Percentiles rank a stretch among this genome's conserved stretches.
phyloP scores from a whole-genome alignment of 2,888 invertebrate genomes.

The Argyra leucocephala region DNA sequence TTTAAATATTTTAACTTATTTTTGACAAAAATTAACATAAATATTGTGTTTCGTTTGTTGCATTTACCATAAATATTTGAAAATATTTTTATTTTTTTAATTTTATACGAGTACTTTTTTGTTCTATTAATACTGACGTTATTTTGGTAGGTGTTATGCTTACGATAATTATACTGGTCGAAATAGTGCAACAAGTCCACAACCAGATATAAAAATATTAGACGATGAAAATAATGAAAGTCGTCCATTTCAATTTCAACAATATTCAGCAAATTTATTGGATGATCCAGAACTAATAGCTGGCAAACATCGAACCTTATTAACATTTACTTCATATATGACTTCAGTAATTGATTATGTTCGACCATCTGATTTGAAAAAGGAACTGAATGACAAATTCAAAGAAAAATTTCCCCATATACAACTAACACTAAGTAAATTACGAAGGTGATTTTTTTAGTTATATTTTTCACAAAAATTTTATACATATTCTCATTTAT shows the following conservation, averaged over 20 bases:
- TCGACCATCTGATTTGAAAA: slow-evolving; percentile 88
- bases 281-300: slow-evolving; percentile 90
- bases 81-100: not conserved
- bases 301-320: slow-evolving; percentile 75
- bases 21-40: not conserved
- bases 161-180: slow-evolving; percentile 34
- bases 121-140: too few relatives aligned
- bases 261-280: slow-evolving; percentile 78
- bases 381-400: slow-evolving; percentile 95
- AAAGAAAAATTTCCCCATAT: slow-evolving; percentile 89
- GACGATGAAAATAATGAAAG: slow-evolving; percentile 37
- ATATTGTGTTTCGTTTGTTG: not conserved
- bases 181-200: slow-evolving; percentile 38
- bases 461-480: not conserved
- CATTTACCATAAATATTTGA: not conserved
- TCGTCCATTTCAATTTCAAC: slow-evolving; percentile 28
- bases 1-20: not conserved
- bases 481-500: slow-evolving; percentile 7
- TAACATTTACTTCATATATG: slow-evolving; percentile 83
- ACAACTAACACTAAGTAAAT: slow-evolving; percentile 87
- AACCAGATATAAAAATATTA: slow-evolving; percentile 36
- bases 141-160: slow-evolving; percentile 36
- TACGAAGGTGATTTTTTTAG: slow-evolving; percentile 63
- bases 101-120: not conserved
- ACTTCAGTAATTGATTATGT: slow-evolving; percentile 96